A percentile compares a stretch with the other conserved stretches of the same genome.
Conservation (phyloP, 1,140 invertebrate species). For the Babylonia areolata region DNA sequence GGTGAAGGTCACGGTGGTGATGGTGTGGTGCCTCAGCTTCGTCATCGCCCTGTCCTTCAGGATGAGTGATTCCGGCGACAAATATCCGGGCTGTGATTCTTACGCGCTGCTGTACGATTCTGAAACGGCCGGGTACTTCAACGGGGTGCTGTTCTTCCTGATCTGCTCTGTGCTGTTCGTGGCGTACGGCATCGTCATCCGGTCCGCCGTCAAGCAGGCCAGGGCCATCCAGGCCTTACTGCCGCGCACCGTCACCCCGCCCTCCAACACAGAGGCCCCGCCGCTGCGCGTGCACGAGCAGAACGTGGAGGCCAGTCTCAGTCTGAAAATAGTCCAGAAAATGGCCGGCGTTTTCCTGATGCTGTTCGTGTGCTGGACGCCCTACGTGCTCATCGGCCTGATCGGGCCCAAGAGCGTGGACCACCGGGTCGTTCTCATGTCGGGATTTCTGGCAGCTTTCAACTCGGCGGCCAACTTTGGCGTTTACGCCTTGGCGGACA, state of each 20-base stretch:
- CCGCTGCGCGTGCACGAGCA: neutral
- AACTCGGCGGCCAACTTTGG: constrained; percentile 17
- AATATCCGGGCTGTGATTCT: neutral
- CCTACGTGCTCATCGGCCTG: neutral
- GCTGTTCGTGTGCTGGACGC: constrained; percentile 15
- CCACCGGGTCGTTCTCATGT: neutral
- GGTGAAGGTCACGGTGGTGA: neutral
- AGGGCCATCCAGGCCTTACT: neutral
- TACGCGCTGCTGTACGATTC: neutral
- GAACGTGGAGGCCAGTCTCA: neutral
- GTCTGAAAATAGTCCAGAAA: neutral
- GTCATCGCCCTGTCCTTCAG: neutral
- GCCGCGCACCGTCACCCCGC: neutral
- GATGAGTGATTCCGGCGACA: neutral
- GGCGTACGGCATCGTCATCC: neutral
- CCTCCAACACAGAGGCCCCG: neutral
- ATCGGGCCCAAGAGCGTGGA: constrained; percentile 1
- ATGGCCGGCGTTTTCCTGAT: constrained; percentile 6
- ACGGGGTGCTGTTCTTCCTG: neutral
- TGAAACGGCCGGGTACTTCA: neutral
- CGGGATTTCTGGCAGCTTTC: neutral
- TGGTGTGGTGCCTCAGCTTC: neutral
- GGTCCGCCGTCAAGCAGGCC: neutral
- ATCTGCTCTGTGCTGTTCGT: neutral
- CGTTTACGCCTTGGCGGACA: constrained; percentile 1